Base-by-base conservation (phyloP, 64 coral and sea anemone species). In the Pachyseris speciosa region DNA sequence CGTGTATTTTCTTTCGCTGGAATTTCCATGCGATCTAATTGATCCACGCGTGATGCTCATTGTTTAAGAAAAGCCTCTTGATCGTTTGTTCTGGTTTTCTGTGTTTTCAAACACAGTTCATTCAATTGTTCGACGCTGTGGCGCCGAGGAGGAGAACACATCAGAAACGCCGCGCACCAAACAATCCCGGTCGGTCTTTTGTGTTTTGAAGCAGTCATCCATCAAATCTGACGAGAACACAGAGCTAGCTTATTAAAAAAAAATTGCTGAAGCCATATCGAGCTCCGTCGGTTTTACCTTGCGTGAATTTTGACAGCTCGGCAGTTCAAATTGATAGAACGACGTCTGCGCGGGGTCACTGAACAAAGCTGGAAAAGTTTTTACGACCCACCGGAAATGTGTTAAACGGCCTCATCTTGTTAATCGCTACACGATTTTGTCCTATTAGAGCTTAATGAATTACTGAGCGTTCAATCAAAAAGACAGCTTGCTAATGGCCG, bases 381-480 rank as follows among this genome's bases (percentile, higher is more conserved):
- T 73, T 69, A 44, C 0, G 10, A 27, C 4, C 10, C 4, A 51
- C 72, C 72, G 72, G 72, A 76, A 76, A 76, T 76, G 72, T 45
- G 42, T 17, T 76, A 76, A 76, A 76, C 72, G 72, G 47, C 19
- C 6, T 9, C 49, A 78, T 78, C 15, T 28, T 30, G 29, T 78
- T 78, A 37, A 78, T 78, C 49, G 75, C 49, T 57, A n/a, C 20
- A 37, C 36, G 75, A 78, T 57, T 34, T 78, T 51, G 48, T 57
- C 75, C 57, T 31, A 78, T 78, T 78, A 78, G 49, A 53, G 75
- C 29, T 78, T 51, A 55, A 78, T 78, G 13, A 78, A 78, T 78
- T 55, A 78, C 75, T 0, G 17, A 37, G 4, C 22, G 19, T 30
- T 78, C 75, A 31, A 78, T 78, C 75, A 78, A 37, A 78, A 33